Evolutionary conservation across 53 echinoderm and acorn worm species (phyloP).

Genomic region (Actinopyga echinites): DNA sequence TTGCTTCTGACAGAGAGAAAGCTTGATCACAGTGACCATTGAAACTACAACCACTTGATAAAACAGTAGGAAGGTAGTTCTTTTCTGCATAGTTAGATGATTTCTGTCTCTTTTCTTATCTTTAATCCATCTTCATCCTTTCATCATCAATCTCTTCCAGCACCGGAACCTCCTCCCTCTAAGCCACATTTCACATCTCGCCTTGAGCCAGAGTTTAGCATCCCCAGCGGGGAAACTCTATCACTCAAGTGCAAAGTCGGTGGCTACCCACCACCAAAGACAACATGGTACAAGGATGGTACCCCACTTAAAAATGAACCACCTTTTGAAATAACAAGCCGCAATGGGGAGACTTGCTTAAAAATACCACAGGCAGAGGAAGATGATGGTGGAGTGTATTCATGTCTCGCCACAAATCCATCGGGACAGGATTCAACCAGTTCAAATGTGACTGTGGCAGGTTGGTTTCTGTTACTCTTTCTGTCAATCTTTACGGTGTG

Average conservation of each 20-base stretch:
- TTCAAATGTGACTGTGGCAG: slow-evolving; percentile 70
- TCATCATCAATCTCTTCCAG: slow-evolving; percentile 23
- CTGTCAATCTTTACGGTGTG: no score
- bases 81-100: no score
- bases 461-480: slow-evolving; percentile 12
- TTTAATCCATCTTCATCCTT: neutral
- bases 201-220: slow-evolving; percentile 48
- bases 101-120: neutral
- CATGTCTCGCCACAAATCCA: slow-evolving; percentile 73
- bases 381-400: slow-evolving; percentile 80
- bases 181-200: slow-evolving; percentile 35
- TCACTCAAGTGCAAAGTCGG: slow-evolving; percentile 74
- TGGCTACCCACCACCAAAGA: slow-evolving; percentile 74
- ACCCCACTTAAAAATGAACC: slow-evolving; percentile 60
- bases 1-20: no score
- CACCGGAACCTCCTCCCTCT: slow-evolving; percentile 37
- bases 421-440: slow-evolving; percentile 68
- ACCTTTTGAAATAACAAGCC: slow-evolving; percentile 35
- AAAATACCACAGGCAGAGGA: slow-evolving; percentile 40
- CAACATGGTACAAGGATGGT: slow-evolving; percentile 89
- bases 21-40: no score
- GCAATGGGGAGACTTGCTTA: slow-evolving; percentile 14
- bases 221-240: slow-evolving; percentile 68
- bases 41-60: no score
- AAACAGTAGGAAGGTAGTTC: no score